A percentile compares a stretch with the other conserved stretches of the same genome.
Evolutionary conservation across 1,140 invertebrate genomes (phyloP).

Genomic region (Saccostrea echinata): DNA sequence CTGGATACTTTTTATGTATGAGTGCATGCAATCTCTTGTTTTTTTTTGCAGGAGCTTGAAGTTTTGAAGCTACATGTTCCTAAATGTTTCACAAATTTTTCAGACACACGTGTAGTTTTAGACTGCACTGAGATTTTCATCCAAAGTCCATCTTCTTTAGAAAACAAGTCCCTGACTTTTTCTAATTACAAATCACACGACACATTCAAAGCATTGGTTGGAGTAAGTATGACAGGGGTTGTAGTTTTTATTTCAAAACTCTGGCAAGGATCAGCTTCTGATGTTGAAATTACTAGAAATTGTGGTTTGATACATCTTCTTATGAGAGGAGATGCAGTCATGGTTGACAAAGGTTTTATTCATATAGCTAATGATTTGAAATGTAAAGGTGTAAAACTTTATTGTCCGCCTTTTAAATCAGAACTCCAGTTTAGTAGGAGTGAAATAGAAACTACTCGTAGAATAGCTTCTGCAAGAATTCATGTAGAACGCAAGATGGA

Average conservation of each 20-base stretch:
- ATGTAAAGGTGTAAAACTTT: conserved; percentile 29
- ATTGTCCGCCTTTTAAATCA: too few species aligned
- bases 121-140: too few species aligned
- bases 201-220: conserved; percentile 38
- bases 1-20: conserved; percentile 16
- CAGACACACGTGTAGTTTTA: too few species aligned
- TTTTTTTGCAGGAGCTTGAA: conserved; percentile 22
- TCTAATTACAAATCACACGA: too few species aligned
- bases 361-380: conserved; percentile 22
- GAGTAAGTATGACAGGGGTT: conserved; percentile 31
- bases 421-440: conserved; percentile 40
- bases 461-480: conserved; percentile 48
- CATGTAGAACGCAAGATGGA: conserved; percentile 54
- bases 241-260: conserved; percentile 50
- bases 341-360: conserved; percentile 56
- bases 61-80: too few species aligned
- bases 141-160: too few species aligned
- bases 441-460: conserved; percentile 46
- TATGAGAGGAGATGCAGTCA: conserved; percentile 46
- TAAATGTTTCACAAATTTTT: too few species aligned
- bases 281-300: conserved; percentile 54
- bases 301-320: conserved; percentile 46
- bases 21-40: conserved; percentile 7
- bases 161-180: too few species aligned
- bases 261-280: conserved; percentile 44